Evolutionary conservation across 2,888 invertebrate genomes (phyloP).

Genomic region (Caradrina clavipalpis): DNA sequence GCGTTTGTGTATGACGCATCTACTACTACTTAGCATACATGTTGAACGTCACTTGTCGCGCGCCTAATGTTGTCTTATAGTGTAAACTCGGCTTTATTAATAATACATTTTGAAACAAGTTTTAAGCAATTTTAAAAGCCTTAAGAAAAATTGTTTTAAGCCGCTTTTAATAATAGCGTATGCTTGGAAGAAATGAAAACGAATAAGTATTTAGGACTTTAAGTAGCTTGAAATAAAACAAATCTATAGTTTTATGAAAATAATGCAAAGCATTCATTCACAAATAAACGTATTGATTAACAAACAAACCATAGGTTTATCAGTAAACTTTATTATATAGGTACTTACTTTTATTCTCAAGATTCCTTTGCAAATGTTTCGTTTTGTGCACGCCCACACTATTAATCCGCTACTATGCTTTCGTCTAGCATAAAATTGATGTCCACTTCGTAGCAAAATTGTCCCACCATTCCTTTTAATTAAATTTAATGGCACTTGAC

Average conservation of each 20-base stretch:
- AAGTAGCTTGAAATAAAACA: slow-evolving; percentile 28
- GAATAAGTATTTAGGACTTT: slow-evolving; percentile 31
- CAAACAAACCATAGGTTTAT: slow-evolving; percentile 17
- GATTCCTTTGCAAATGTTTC: slow-evolving; percentile 21
- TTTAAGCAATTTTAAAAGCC: slow-evolving; percentile 28
- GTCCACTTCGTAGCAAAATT: slow-evolving; percentile 27
- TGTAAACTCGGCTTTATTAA: slow-evolving; percentile 24
- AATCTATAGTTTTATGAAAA: slow-evolving; percentile 24
- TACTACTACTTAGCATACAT: slow-evolving; percentile 28
- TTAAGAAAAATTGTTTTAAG: slow-evolving; percentile 25
- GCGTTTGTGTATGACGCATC: slow-evolving; percentile 27
- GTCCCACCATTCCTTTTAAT: slow-evolving; percentile 23
- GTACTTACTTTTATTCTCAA: slow-evolving; percentile 29
- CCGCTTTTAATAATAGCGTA: slow-evolving; percentile 28
- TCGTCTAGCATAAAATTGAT: slow-evolving; percentile 28
- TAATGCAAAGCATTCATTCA: slow-evolving; percentile 19
- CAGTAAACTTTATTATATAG: slow-evolving; percentile 21
- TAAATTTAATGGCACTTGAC: slow-evolving; percentile 14
- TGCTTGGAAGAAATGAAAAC: slow-evolving; percentile 31
- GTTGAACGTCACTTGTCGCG: slow-evolving; percentile 24
- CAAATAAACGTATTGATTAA: slow-evolving; percentile 22
- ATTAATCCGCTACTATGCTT: slow-evolving; percentile 26
- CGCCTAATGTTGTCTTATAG: slow-evolving; percentile 19
- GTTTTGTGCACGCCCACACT: slow-evolving; percentile 33
- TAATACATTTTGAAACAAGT: slow-evolving; percentile 27